A percentile compares a stretch with the other conserved stretches of the same genome.
These are phyloP conservation scores for Noctua comes DNA, from an alignment of 2,888 invertebrate genomes.

Conservation along the genomic window DNA sequence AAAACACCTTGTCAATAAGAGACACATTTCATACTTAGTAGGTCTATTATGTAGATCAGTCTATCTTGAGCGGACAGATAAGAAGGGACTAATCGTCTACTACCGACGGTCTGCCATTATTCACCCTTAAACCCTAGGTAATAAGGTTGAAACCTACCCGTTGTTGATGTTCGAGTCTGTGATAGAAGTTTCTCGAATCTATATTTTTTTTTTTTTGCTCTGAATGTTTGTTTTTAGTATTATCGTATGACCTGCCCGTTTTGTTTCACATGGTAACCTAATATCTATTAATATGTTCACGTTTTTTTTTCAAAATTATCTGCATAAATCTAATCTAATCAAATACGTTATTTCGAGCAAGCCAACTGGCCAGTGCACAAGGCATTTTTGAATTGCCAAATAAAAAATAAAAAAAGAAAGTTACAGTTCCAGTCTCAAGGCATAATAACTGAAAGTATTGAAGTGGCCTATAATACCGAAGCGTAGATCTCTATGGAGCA, in stretches of 20 bases:
- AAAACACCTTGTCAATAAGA: not conserved
- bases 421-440: not conserved
- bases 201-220: not conserved
- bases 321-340: not conserved
- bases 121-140: no score
- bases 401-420: not conserved
- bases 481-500: not conserved
- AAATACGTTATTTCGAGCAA: not conserved
- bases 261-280: no score
- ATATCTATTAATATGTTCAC: no score
- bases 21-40: constrained; percentile 1
- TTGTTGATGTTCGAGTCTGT: not conserved
- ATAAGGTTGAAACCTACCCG: not conserved
- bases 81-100: not conserved
- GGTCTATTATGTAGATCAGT: not conserved
- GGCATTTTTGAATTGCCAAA: not conserved
- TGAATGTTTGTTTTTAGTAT: not conserved
- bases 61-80: not conserved
- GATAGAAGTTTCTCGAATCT: not conserved
- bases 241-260: no score
- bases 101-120: no score
- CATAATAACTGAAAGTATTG: not conserved
- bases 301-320: no score
- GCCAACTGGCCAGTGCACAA: not conserved
- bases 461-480: not conserved